Percentiles rank a stretch among this genome's conserved stretches.
Evolutionary conservation across 2,888 invertebrate species (phyloP).

Genomic region (Ecliptopera silaceata): DNA sequence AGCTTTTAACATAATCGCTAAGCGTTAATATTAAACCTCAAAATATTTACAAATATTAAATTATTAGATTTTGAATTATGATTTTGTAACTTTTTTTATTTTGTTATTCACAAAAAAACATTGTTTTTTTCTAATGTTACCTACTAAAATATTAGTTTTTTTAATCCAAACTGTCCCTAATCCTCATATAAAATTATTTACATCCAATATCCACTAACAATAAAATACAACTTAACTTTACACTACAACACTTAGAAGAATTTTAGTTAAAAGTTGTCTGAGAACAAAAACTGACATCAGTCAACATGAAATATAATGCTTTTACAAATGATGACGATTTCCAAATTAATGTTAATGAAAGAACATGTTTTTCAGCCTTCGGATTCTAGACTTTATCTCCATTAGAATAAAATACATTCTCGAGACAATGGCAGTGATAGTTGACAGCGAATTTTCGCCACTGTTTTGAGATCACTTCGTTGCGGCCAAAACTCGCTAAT

Average conservation of each 20-base stretch:
- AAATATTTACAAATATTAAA: slow-evolving; percentile 39
- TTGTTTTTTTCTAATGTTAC: neutral
- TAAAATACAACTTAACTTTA: slow-evolving; percentile 37
- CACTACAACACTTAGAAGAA: slow-evolving; percentile 41
- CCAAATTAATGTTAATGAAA: neutral
- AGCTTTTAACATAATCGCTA: slow-evolving; percentile 56
- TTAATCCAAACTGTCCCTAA: slow-evolving; percentile 1
- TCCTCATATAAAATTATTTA: slow-evolving; percentile 68
- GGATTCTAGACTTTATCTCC: slow-evolving; percentile 44
- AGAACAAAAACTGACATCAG: slow-evolving; percentile 16
- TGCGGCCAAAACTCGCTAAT: slow-evolving; percentile 52
- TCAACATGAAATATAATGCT: slow-evolving; percentile 7
- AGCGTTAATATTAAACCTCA: slow-evolving; percentile 58
- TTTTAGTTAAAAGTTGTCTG: slow-evolving; percentile 11
- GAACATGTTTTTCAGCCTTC: slow-evolving; percentile 46
- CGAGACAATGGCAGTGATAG: slow-evolving; percentile 65
- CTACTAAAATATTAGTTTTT: neutral
- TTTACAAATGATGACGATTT: neutral
- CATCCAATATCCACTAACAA: slow-evolving; percentile 72
- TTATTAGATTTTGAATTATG: slow-evolving; percentile 13
- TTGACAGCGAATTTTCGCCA: slow-evolving; percentile 49
- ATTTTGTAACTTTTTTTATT: slow-evolving; percentile 16
- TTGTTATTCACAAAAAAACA: neutral
- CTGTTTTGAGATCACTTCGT: slow-evolving; percentile 75
- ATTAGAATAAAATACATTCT: slow-evolving; percentile 49